Base-by-base conservation (phyloP, 2,888 invertebrate genomes). In the Orthosia cruda region DNA sequence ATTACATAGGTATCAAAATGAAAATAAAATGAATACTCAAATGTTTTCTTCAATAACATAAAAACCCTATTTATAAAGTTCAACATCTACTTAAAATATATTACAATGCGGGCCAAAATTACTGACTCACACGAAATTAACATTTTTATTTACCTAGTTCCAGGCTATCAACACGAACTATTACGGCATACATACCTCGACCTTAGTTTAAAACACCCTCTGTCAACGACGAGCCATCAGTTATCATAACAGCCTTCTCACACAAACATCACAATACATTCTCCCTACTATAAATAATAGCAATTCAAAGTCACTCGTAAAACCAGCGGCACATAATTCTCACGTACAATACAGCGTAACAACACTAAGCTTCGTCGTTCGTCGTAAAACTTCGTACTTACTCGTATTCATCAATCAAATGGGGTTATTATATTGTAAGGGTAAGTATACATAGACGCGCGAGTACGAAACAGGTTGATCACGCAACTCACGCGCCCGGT, bases 341-440 rank as follows among this genome's bases (percentile, higher is more conserved):
- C 81, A 80, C 84, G 57, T 74, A 77, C 84, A 86, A 74, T 79
- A 63, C 63, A n/a, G 67, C 73, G 64, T 84, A 82, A 87, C 74
- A 75, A 66, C 70, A 54, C 67, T 76, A 72, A 85, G 83, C 81
- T 83, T 77, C 75, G 74, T 63, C 66, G 76, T 79, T 58, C 69
- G 83, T 85, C 87, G 86, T 81, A 77, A 87, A 87, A 87, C 88
- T 87, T 78, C 82, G 84, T 84, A 81, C 86, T 85, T 83, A 84
- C 83, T 84, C 82, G 86, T 89, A 87, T 91, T 93, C 93, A 94
- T 94, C 93, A 94, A 94, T 94, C 94, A 94, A 89, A 81, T 80
- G 83, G 83, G 84, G 90, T 92, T 92, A 93, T 93, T 91, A 91
- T 90, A 92, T 87, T 90, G 90, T 90, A 59, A 32, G 67, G 54